Base-by-base conservation (phyloP, 2,888 invertebrate species). In the Pyrrhia umbra region DNA sequence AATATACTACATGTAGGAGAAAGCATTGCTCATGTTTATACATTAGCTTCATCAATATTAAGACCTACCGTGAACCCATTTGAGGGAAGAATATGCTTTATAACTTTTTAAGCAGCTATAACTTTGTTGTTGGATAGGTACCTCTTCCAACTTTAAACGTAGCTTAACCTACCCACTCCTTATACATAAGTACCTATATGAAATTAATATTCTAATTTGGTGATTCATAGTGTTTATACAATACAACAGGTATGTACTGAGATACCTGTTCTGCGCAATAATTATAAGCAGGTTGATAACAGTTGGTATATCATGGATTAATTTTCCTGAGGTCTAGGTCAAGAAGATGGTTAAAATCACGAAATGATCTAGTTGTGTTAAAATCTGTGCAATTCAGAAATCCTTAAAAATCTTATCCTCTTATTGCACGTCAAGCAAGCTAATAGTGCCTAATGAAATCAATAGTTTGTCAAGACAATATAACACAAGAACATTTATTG, bases 141-240 rank as follows among this genome's bases (percentile, higher is more conserved):
- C 2, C 20, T 3, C 3, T 55, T 10, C n/a, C 42, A 46, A 21
- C 18, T 43, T n/a, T 13, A 37, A 57, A 30, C 20, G 6, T 45
- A 9, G 46, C 6, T 46, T 54, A 51, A 21, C 20, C 40, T 50
- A 49, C 13, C 30, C n/a, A 37, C 50, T 45, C 23, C n/a, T 40
- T 15, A n/a, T n/a, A n/a, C n/a, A n/a, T n/a, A n/a, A n/a, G 25
- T n/a, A 59, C 66, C 50, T 68, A 65, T 25, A 54, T 76, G 25
- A 71, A 80, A 84, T 84, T 77, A 82, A 79, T 87, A 88, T 88
- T 82, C 82, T 80, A 81, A 80, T 81, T 80, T 59, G 20, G 56
- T 88, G 87, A 88, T 21, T 79, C 79, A 79, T 23, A 45, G 49
- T 45, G 62, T 85, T 81, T 84, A 62, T 57, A 55, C 62, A 64